These are phyloP conservation scores for Pogoniulus pusillus DNA, from an alignment of 2,797 vertebrate genomes.

Conservation along the genomic window DNA sequence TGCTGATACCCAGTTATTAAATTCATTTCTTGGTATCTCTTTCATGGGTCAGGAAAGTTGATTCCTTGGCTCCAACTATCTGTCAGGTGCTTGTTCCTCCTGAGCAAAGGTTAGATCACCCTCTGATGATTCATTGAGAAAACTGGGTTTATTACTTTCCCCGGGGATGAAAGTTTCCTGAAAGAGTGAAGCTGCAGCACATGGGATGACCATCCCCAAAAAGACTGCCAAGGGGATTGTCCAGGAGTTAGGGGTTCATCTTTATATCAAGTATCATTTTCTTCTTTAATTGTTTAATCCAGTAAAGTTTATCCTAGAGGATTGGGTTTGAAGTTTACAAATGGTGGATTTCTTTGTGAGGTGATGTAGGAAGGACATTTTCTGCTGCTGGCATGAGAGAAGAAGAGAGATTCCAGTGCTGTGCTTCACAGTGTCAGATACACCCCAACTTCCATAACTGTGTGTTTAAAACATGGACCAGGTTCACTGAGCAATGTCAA, in stretches of 20 bases:
- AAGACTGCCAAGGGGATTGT: not conserved
- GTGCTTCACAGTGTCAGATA: not conserved
- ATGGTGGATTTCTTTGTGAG: not conserved
- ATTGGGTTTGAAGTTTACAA: not conserved
- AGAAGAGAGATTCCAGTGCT: not conserved
- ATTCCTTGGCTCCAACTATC: not conserved
- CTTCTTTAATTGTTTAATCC: not conserved
- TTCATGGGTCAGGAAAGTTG: not conserved
- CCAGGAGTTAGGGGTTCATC: not conserved
- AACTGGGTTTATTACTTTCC: constrained; percentile 45
- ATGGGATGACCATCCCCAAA: not conserved
- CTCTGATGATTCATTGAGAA: constrained; percentile 3
- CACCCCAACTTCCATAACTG: not conserved
- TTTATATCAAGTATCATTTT: not conserved
- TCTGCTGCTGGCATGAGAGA: not conserved
- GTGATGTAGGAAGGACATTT: not conserved
- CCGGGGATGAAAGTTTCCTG: not conserved
- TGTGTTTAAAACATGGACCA: not conserved
- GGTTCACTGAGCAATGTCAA: constrained; percentile 14
- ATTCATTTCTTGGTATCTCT: not conserved
- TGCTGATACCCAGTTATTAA: not conserved
- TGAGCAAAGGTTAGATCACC: constrained; percentile 41
- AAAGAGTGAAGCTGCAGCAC: not conserved
- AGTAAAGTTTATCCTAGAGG: not conserved
- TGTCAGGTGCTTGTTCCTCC: constrained; percentile 12